A percentile compares a stretch with the other conserved stretches of the same genome.
Evolutionary conservation across 2,797 vertebrate genomes (phyloP).

Genomic region (Yasuhikotakia modesta): DNA sequence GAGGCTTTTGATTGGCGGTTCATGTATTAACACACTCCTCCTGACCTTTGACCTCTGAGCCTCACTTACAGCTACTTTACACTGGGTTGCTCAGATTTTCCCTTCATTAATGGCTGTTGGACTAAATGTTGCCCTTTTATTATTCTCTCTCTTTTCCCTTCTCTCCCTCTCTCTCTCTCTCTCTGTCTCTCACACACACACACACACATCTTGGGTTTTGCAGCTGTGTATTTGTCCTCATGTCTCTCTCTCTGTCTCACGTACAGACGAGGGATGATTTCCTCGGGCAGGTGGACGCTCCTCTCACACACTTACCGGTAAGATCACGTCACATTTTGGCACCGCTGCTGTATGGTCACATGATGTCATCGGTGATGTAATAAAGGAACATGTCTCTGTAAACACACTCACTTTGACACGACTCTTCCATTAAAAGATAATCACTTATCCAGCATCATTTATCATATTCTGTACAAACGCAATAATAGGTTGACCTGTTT

Average conservation of each 20-base stretch:
- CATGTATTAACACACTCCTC: slow-evolving; percentile 34
- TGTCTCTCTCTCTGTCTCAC: slow-evolving; percentile 33
- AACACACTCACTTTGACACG: too few relatives aligned
- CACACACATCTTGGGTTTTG: slow-evolving; percentile 37
- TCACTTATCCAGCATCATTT: too few relatives aligned
- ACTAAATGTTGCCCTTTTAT: slow-evolving; percentile 16
- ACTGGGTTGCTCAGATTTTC: slow-evolving; percentile 46
- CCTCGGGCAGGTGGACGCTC: slow-evolving; percentile 96
- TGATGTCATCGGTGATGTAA: not conserved
- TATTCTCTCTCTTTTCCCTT: not conserved
- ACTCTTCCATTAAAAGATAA: too few relatives aligned
- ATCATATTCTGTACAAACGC: too few relatives aligned
- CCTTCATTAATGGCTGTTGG: slow-evolving; percentile 27
- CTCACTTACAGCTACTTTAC: slow-evolving; percentile 17
- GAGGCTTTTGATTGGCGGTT: slow-evolving; percentile 55
- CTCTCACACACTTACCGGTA: slow-evolving; percentile 95
- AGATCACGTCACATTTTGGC: too few relatives aligned
- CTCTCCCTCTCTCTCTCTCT: not conserved
- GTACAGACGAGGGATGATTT: slow-evolving; percentile 98
- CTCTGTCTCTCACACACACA: not conserved
- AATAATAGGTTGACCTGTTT: too few relatives aligned
- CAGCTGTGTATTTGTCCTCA: slow-evolving; percentile 47
- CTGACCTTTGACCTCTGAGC: slow-evolving; percentile 24
- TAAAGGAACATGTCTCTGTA: slow-evolving; percentile 53
- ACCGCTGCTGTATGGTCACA: not conserved